Percentiles rank a stretch among this genome's conserved stretches.
Conservation (phyloP, 2,113 vertebrate species). For the Hyla sarda region DNA sequence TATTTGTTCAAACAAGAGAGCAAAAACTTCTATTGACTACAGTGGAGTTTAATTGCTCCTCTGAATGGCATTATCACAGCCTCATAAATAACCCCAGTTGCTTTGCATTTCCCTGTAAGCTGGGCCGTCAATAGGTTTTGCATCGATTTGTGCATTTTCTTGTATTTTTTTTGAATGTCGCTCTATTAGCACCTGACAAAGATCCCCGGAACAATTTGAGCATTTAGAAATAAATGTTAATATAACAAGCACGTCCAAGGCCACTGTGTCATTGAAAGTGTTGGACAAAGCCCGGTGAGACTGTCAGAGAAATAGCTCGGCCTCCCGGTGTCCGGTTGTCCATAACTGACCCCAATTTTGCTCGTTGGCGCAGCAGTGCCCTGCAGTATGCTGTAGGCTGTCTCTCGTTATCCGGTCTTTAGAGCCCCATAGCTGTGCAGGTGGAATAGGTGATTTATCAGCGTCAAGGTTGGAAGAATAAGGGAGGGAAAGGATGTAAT, state of each 20-base stretch:
- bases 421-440: constrained; percentile 47
- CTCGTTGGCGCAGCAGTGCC: not conserved
- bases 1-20: not conserved
- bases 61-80: not conserved
- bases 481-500: constrained; percentile 41
- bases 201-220: not conserved
- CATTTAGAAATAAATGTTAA: not conserved
- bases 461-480: constrained; percentile 48
- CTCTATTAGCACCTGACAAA: not conserved
- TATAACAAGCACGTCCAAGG: constrained; percentile 4
- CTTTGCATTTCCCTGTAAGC: not conserved
- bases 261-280: not conserved
- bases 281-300: not conserved
- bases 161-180: not conserved
- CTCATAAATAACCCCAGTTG: constrained; percentile 1
- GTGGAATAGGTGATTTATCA: constrained; percentile 59
- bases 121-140: not conserved
- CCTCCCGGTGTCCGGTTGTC: constrained; percentile 45
- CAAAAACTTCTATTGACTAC: not conserved
- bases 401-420: constrained; percentile 54
- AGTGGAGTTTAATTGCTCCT: not conserved
- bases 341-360: constrained; percentile 55
- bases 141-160: not conserved
- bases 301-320: not conserved
- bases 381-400: constrained; percentile 46